phyloP scores from a whole-genome alignment of 2,888 invertebrate genomes.

The Yponomeuta plumbellus region DNA sequence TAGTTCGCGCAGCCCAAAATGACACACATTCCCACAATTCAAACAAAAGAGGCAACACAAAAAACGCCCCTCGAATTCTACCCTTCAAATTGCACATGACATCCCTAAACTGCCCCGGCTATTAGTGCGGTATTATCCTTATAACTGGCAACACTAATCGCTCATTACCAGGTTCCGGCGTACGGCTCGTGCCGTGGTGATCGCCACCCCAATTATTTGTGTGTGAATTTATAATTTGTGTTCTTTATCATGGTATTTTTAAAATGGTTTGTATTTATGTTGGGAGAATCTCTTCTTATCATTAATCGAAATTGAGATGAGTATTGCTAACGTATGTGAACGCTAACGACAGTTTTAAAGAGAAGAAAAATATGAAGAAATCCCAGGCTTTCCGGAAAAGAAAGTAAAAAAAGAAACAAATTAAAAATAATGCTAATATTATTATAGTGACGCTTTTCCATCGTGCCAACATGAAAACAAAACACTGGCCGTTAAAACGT shows the following conservation, averaged over 20 bases:
- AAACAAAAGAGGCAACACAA: conserved; percentile 18
- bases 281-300: background rate
- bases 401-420: background rate
- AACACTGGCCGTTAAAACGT: conserved; percentile 38
- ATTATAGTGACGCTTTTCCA: background rate
- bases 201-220: conserved; percentile 31
- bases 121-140: conserved; percentile 63
- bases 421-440: too few relatives aligned
- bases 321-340: background rate
- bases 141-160: conserved; percentile 73
- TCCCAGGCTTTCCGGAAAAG: background rate
- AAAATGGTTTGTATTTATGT: background rate
- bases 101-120: conserved; percentile 50
- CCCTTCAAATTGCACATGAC: conserved; percentile 32
- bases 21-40: conserved; percentile 16
- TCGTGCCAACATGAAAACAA: conserved; percentile 26
- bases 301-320: too few relatives aligned
- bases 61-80: conserved; percentile 33
- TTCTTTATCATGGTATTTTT: background rate
- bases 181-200: conserved; percentile 33
- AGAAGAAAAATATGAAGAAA: background rate
- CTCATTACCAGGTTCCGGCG: conserved; percentile 67
- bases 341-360: background rate
- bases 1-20: background rate
- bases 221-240: conserved; percentile 27